Percentiles rank a stretch among this genome's conserved stretches.
Evolutionary conservation across 1,140 invertebrate species (phyloP).

Genomic region (Aphaenogaster ashmeadi): DNA sequence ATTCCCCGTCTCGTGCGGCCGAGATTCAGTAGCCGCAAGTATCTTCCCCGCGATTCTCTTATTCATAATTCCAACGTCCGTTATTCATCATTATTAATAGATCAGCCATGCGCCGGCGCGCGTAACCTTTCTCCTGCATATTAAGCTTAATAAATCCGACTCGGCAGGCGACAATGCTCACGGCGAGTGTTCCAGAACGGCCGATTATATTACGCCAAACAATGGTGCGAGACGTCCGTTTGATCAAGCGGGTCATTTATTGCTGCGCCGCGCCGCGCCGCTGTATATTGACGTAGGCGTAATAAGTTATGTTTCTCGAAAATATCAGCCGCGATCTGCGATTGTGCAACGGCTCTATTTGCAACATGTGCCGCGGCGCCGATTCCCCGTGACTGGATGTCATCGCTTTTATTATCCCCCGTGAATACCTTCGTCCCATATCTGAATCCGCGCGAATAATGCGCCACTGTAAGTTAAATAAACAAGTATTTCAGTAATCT

Average conservation of each 20-base stretch:
- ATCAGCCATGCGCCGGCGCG: slow-evolving; percentile 39
- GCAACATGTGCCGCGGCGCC: slow-evolving; percentile 31
- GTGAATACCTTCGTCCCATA: neutral
- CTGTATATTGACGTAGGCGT: slow-evolving; percentile 48
- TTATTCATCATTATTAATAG: slow-evolving; percentile 69
- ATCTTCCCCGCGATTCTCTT: slow-evolving; percentile 23
- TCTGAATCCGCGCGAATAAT: neutral
- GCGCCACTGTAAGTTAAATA: neutral
- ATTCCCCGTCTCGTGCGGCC: neutral
- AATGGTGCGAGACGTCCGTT: slow-evolving; percentile 52
- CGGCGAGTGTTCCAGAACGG: slow-evolving; percentile 36
- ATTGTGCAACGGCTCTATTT: slow-evolving; percentile 66
- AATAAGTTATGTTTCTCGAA: slow-evolving; percentile 68
- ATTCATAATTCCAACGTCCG: slow-evolving; percentile 46
- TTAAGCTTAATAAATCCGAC: slow-evolving; percentile 59
- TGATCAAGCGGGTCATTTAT: slow-evolving; percentile 64
- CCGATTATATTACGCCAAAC: slow-evolving; percentile 47
- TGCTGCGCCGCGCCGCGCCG: slow-evolving; percentile 3
- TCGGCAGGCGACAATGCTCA: slow-evolving; percentile 32
- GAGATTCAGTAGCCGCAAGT: slow-evolving; percentile 29
- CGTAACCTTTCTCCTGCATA: slow-evolving; percentile 63
- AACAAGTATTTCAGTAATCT: neutral
- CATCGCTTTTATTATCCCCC: slow-evolving; percentile 60
- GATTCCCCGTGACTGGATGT: slow-evolving; percentile 36
- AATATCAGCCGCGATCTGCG: slow-evolving; percentile 64